Evolutionary conservation across 2,113 vertebrate genomes (phyloP), one percentile per base, ranked within the genome.

Genomic region (Cynoglossus semilaevis): DNA sequence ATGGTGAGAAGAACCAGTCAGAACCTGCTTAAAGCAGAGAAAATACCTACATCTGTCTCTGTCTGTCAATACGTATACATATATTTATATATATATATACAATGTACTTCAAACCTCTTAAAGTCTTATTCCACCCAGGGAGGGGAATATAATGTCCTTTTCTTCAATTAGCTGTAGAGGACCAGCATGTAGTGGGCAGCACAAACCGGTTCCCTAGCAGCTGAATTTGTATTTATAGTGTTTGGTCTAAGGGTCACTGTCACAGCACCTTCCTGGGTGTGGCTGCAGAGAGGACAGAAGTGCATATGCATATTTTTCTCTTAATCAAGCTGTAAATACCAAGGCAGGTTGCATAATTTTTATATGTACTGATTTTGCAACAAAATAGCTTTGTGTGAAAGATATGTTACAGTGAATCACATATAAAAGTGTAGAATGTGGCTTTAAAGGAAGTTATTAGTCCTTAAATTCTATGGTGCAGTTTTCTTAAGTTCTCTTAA

Each of bases 1-100:
- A 93, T 98, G 96, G 97, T 99, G 81, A 94, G 95, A 85, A 48
- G 43, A 48, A 60, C 63, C 47, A 53, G 61, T 81, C 15, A 45
- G 55, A 66, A 77, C 82, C 57, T 79, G 80, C 45, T 59, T 63
- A n/a, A 58, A 68, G 18, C 35, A 15, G 8, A 40, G 15, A 18
- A 67, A 82, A 76, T 66, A 74, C 40, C 46, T 75, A 15, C 51
- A 9, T 55, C 15, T 68, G 34, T 66, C 35, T 58, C 1, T 57
- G 9, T 38, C 37, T 38, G 37, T 56, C 15, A 57, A 18, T 40
- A 7, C 46, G 15, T 36, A 22, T 52, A 47, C 16, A 47, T 41
- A 2, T 45, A 36, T 41, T 55, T 36, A 36, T 9, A 36, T 36
- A 36, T 48, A 22, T 51, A 45, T 51, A 14, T 51, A 11, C 48